Conservation (phyloP, 2,797 vertebrate genomes). For the Microctenopoma stevenorrisi region DNA sequence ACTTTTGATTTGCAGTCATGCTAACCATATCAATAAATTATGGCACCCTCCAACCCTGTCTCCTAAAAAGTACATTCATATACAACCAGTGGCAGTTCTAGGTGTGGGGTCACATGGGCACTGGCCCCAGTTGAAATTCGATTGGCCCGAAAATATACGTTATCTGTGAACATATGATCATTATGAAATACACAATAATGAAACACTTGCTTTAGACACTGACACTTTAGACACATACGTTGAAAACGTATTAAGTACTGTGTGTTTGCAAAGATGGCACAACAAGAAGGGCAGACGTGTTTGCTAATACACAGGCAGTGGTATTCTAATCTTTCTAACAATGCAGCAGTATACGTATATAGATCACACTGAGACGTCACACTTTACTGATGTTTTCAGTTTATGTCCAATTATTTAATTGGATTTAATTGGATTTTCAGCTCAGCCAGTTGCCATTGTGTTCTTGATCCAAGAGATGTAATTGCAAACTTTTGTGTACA, state of each 20-base stretch:
- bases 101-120: too few species aligned
- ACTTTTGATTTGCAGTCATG: conserved; percentile 38
- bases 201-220: conserved; percentile 17
- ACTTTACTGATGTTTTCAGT: conserved; percentile 35
- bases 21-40: conserved; percentile 42
- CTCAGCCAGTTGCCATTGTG: conserved; percentile 72
- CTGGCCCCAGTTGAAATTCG: too few species aligned
- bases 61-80: too few species aligned
- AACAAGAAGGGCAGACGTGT: not conserved
- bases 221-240: not conserved
- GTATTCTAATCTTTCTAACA: conserved; percentile 1
- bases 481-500: conserved; percentile 89
- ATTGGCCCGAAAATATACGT: too few species aligned
- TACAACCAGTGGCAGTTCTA: too few species aligned
- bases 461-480: conserved; percentile 84
- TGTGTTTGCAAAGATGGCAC: not conserved
- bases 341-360: not conserved
- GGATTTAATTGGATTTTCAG: not conserved
- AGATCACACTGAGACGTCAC: conserved; percentile 27
- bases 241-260: not conserved
- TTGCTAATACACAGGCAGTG: not conserved
- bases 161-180: too few species aligned
- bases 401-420: conserved; percentile 13
- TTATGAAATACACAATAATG: not conserved
- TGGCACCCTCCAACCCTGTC: not conserved